Evolutionary conservation across 1,140 invertebrate species (phyloP).

Genomic region (Caenorhabditis briggsae): DNA sequence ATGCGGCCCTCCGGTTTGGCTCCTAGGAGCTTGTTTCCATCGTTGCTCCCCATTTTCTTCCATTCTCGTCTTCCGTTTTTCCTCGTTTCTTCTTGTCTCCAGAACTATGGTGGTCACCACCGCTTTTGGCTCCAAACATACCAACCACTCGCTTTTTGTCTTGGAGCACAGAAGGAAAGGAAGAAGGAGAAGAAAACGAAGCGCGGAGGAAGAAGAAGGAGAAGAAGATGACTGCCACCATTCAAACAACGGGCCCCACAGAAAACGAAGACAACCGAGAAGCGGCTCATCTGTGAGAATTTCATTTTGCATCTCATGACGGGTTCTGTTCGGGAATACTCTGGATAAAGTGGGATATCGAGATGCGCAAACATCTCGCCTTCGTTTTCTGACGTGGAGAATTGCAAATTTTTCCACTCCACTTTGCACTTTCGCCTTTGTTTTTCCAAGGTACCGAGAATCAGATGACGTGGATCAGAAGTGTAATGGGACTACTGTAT

Average conservation of each 20-base stretch:
- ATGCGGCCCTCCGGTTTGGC: conserved; percentile 22
- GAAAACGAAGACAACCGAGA: conserved; percentile 1
- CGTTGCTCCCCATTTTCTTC: not conserved
- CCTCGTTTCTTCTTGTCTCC: conserved; percentile 1
- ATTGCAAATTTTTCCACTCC: not conserved
- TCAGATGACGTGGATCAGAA: not conserved
- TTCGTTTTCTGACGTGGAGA: not conserved
- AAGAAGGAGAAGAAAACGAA: conserved; percentile 31
- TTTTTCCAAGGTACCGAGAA: not conserved
- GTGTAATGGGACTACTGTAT: too few species aligned
- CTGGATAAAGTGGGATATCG: conserved; percentile 6
- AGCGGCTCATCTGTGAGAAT: conserved; percentile 49
- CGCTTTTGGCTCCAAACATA: conserved; percentile 33
- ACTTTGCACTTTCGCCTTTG: not conserved
- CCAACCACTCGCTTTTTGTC: conserved; percentile 26
- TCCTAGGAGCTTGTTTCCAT: conserved; percentile 5
- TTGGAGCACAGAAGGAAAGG: conserved; percentile 8
- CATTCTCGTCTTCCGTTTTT: conserved; percentile 6
- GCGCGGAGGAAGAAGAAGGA: conserved; percentile 2
- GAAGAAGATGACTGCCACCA: conserved; percentile 38
- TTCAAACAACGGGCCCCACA: conserved; percentile 22
- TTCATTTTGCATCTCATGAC: conserved; percentile 51
- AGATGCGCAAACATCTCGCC: conserved; percentile 11
- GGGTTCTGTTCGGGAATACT: conserved; percentile 30
- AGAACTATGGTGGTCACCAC: conserved; percentile 37